Conservation (phyloP, 1,140 invertebrate species). For the Pteromalus puparum region DNA sequence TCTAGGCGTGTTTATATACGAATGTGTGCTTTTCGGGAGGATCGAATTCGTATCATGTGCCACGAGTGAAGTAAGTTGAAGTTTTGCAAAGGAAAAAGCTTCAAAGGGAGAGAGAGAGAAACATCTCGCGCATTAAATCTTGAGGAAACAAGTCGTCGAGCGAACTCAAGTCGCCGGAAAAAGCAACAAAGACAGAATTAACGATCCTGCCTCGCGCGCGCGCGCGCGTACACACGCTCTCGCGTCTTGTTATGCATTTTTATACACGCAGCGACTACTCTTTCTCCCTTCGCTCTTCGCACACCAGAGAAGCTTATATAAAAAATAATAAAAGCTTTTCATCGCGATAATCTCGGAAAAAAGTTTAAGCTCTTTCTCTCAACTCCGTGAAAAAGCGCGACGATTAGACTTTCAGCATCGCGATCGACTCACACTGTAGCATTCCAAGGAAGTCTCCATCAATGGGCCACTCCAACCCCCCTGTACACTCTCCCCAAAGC, state of each 20-base stretch:
- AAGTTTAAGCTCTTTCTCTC: too few species aligned
- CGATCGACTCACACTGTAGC: neutral
- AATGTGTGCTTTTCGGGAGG: too few species aligned
- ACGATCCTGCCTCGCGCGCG: neutral
- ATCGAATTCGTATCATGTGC: too few species aligned
- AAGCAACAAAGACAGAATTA: conserved; percentile 7
- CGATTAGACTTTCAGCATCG: neutral
- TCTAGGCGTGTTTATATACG: neutral
- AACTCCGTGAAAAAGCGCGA: too few species aligned
- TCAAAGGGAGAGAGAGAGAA: too few species aligned
- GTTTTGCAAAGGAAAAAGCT: too few species aligned
- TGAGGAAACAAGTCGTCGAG: neutral
- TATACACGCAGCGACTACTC: too few species aligned
- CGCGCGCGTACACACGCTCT: too few species aligned
- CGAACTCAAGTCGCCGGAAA: neutral
- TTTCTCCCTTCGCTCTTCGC: neutral
- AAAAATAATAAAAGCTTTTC: too few species aligned
- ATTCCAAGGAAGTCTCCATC: neutral
- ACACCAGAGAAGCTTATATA: neutral
- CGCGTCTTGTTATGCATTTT: too few species aligned
- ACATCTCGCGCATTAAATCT: neutral
- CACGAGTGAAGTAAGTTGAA: too few species aligned
- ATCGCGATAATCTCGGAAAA: too few species aligned
- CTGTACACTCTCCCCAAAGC: neutral
- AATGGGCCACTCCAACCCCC: neutral